Base-by-base conservation (phyloP, 2,888 invertebrate genomes). In the Gryllus longicercus region DNA sequence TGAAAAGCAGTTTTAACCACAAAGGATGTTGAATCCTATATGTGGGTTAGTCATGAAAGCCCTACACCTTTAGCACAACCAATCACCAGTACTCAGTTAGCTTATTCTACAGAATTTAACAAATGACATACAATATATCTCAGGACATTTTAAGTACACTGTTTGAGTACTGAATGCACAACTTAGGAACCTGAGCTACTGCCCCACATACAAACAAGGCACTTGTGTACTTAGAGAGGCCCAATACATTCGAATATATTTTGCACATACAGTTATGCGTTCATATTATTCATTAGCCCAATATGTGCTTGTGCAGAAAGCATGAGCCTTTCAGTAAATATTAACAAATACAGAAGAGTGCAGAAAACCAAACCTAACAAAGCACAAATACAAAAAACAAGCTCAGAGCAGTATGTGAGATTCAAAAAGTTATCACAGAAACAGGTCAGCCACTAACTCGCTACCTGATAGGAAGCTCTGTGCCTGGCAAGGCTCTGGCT, bases 61-160 rank as follows among this genome's bases (percentile, higher is more conserved):
- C 63, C 63, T 63, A 63, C 63, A 63, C 63, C 63, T 63, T 63
- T 63, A 63, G 63, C 63, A 63, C 63, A 63, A 63, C n/a, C 63
- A 63, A 63, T 63, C 63, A 63, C n/a, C 63, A 63, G 63, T 63
- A 63, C n/a, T 63, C 63, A 63, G 14, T 63, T 18, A 63, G 63
- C 63, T n/a, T 63, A 18, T 63, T 63, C n/a, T 63, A n/a, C 63
- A 63, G n/a, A 11, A 38, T 38, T 38, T 38, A 38, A 38, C 38
- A 38, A 38, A 38, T 38, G 38, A 38, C 38, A 38, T 38, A 38
- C 38, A 38, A 38, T 38, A 38, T 38, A 38, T 38, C 38, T 38
- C 38, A 38, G 38, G 38, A 38, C n/a, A 63, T 18, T 63, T 18
- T 63, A 63, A 63, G 63, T 63, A 63, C 63, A 63, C n/a, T 18